Conservation (phyloP, 2,797 vertebrate genomes). For the Mareca strepera region DNA sequence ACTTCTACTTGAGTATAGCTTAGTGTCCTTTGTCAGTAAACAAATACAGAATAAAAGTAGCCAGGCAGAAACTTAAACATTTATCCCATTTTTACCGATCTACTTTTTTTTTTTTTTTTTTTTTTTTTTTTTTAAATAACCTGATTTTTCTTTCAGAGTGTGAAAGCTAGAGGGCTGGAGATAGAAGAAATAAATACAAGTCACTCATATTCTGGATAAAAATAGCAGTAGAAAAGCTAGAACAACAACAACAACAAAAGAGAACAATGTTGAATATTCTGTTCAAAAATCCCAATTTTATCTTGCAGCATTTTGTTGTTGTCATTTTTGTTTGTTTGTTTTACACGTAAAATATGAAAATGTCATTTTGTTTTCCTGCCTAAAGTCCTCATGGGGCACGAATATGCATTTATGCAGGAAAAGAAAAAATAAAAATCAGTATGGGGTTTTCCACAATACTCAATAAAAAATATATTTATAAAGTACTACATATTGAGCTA, state of each 20-base stretch:
- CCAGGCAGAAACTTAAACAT: not conserved
- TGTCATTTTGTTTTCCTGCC: not conserved
- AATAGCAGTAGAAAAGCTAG: not conserved
- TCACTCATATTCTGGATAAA: rapidly evolving
- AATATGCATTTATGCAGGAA: not conserved
- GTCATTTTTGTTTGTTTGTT: not conserved
- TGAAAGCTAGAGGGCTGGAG: not conserved
- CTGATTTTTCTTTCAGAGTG: not conserved
- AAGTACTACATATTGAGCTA: not conserved
- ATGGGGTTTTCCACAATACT: not conserved
- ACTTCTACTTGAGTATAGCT: not conserved
- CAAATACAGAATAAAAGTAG: not conserved
- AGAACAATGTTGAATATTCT: too few relatives aligned
- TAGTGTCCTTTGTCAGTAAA: not conserved
- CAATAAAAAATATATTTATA: not conserved
- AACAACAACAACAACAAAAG: not conserved
- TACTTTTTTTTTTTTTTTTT: too few relatives aligned
- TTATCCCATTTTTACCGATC: not conserved
- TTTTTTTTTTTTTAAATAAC: too few relatives aligned
- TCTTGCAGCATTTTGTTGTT: too few relatives aligned
- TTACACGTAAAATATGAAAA: not conserved
- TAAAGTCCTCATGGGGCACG: not conserved
- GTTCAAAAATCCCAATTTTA: too few relatives aligned
- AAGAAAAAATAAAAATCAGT: not conserved
- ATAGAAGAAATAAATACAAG: not conserved